Percentiles rank a stretch among this genome's conserved stretches.
These are phyloP conservation scores for Hydra vulgaris DNA, from an alignment of 30 jellyfish, hydroid and myxozoan genomes.

Conservation along the genomic window DNA sequence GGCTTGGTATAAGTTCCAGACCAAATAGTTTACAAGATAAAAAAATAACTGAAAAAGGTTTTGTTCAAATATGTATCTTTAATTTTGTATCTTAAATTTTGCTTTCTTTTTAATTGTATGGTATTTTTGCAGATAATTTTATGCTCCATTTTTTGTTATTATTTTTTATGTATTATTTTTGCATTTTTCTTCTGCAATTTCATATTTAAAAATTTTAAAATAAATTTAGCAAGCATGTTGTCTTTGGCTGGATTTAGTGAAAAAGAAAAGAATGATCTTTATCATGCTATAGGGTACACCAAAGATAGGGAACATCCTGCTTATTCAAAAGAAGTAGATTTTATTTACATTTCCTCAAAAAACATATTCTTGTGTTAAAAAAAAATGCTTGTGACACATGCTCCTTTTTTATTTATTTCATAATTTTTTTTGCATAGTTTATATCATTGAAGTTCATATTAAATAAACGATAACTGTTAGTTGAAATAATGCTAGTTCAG, in stretches of 20 bases:
- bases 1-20: conserved; percentile 26
- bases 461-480: no score
- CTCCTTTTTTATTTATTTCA: no score
- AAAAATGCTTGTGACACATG: no score
- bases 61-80: background rate
- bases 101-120: background rate
- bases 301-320: conserved; percentile 19
- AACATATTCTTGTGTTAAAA: background rate
- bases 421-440: no score
- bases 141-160: no score
- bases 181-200: no score
- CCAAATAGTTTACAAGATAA: background rate
- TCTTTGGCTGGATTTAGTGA: conserved; percentile 26
- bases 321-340: conserved; percentile 8
- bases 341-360: background rate
- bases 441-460: no score
- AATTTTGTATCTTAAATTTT: background rate
- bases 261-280: conserved; percentile 28
- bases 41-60: conserved; percentile 7
- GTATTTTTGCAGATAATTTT: no score
- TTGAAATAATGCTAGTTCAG: no score
- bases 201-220: no score
- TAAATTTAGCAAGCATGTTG: conserved; percentile 6
- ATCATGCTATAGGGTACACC: conserved; percentile 23
- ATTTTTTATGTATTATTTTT: no score